phyloP scores from a whole-genome alignment of 2,888 invertebrate genomes.

The Erebia palarica region DNA sequence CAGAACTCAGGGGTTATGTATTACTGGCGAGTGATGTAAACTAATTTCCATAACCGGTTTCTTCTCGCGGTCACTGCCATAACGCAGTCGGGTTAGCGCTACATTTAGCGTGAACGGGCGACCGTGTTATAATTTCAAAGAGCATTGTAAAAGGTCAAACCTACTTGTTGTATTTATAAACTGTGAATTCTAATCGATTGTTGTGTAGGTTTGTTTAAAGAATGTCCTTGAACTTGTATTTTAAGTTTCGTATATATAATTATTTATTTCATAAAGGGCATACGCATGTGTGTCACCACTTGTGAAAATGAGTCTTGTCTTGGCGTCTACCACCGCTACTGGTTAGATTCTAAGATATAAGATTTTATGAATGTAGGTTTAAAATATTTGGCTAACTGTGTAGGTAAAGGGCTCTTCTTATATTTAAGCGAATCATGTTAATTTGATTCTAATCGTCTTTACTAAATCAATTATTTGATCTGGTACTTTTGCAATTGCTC shows the following conservation, averaged over 20 bases:
- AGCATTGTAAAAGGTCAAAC: conserved; percentile 31
- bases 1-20: conserved; percentile 44
- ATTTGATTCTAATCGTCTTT: no score
- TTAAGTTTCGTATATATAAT: background rate
- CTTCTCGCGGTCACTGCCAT: conserved; percentile 47
- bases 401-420: no score
- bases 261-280: no score
- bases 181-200: conserved; percentile 12
- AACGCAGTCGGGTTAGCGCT: conserved; percentile 46
- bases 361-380: no score
- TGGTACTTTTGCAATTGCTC: no score
- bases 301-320: no score
- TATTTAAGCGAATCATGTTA: no score
- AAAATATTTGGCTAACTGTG: no score
- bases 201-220: background rate
- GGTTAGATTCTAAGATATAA: no score
- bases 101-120: conserved; percentile 36
- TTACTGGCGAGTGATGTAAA: conserved; percentile 53
- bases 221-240: conserved; percentile 11
- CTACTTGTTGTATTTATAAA: conserved; percentile 24
- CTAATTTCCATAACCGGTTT: conserved; percentile 59
- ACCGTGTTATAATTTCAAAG: conserved; percentile 44
- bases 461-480: no score
- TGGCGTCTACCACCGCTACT: no score
- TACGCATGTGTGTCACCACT: no score